Percentiles rank a stretch among this genome's conserved stretches.
These are phyloP conservation scores for Verasper variegatus DNA, from an alignment of 2,113 vertebrate species.

Conservation along the genomic window DNA sequence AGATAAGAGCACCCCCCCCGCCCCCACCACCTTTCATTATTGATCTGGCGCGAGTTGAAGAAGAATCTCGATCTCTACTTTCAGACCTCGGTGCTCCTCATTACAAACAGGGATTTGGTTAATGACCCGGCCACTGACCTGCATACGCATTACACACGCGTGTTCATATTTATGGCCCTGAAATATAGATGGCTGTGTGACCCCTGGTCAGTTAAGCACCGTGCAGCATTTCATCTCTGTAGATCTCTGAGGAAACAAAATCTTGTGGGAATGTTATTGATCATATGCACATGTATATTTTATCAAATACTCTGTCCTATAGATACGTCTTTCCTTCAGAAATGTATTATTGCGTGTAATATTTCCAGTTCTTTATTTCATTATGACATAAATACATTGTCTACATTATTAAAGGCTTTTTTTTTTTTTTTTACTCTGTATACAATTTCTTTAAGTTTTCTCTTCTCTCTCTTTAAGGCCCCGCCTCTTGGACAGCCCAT, in stretches of 20 bases:
- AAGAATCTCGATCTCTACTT: not conserved
- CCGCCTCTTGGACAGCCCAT: constrained; percentile 7
- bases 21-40: constrained; percentile 14
- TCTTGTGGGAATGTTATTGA: not conserved
- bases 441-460: not conserved
- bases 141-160: constrained; percentile 31
- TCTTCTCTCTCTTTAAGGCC: constrained; percentile 28
- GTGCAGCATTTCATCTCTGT: constrained; percentile 5
- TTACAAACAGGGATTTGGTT: constrained; percentile 57
- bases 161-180: constrained; percentile 50
- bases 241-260: constrained; percentile 1
- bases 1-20: constrained; percentile 11
- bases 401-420: not conserved
- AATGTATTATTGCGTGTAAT: not conserved
- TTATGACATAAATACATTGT: not conserved
- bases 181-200: constrained; percentile 50
- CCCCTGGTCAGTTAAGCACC: constrained; percentile 10
- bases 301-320: not conserved
- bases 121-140: constrained; percentile 46
- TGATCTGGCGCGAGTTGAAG: not conserved
- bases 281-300: not conserved
- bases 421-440: too few species aligned
- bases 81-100: constrained; percentile 29
- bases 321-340: not conserved
- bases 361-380: not conserved